phyloP scores from a whole-genome alignment of 1,140 invertebrate species.

The Zaprionus nigranus region DNA sequence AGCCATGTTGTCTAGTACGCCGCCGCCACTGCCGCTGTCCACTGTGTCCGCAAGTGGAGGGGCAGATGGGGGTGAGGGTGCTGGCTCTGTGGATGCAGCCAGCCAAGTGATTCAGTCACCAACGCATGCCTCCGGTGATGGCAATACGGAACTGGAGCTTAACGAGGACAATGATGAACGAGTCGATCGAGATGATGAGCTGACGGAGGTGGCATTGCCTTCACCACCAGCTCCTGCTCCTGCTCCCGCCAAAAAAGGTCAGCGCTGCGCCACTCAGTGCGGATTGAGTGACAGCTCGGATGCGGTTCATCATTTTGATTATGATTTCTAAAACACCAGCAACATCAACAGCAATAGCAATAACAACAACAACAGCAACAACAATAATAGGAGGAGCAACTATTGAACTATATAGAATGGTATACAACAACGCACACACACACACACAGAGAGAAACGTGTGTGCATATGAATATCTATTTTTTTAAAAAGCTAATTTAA shows the following conservation, averaged over 20 bases:
- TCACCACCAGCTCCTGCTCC: constrained; percentile 16
- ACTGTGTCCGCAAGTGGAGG: neutral
- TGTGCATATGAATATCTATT: constrained; percentile 57
- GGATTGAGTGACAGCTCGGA: constrained; percentile 53
- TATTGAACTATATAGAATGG: constrained; percentile 52
- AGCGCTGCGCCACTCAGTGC: constrained; percentile 51
- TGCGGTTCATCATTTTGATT: neutral
- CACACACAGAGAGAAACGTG: constrained; percentile 13
- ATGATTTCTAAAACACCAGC: constrained; percentile 28
- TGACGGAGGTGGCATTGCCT: constrained; percentile 46
- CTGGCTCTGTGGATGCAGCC: neutral
- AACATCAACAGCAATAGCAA: constrained; percentile 19
- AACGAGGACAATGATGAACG: constrained; percentile 6
- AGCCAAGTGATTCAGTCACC: constrained; percentile 5
- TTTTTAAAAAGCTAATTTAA: constrained; percentile 73
- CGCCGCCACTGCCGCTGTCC: constrained; percentile 64
- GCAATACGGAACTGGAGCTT: constrained; percentile 24
- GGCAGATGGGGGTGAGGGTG: too few relatives aligned
- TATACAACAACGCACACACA: constrained; percentile 31
- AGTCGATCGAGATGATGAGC: constrained; percentile 41
- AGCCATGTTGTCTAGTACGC: constrained; percentile 77
- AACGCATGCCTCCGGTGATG: constrained; percentile 27
- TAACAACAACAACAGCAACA: neutral
- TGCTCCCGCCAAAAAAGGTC: constrained; percentile 45
- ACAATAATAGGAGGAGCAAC: constrained; percentile 23